phyloP scores from a whole-genome alignment of 2,888 invertebrate genomes.

The Congeria kusceri region DNA sequence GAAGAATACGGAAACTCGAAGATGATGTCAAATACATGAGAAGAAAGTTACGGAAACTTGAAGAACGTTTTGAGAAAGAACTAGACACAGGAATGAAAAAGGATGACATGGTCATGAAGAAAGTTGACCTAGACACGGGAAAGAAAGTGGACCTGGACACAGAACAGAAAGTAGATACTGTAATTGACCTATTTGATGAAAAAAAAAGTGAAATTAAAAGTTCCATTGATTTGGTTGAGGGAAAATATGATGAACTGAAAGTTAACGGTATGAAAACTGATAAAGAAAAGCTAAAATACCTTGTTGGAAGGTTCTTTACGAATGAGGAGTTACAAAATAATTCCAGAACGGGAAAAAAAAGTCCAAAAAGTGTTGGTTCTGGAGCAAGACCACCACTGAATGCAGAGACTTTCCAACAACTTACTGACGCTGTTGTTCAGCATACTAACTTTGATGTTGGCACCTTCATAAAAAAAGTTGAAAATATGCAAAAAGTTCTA shows the following conservation, averaged over 20 bases:
- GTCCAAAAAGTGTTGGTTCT: conserved; percentile 7
- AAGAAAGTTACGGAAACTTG: conserved; percentile 24
- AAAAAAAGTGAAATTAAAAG: not conserved
- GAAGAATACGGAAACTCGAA: conserved; percentile 30
- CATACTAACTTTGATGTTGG: conserved; percentile 14
- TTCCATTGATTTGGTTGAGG: conserved; percentile 3
- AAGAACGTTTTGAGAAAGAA: conserved; percentile 17
- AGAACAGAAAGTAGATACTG: not conserved
- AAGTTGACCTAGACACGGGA: conserved; percentile 3
- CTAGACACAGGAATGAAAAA: not conserved
- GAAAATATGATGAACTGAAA: conserved; percentile 12
- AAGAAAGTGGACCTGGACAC: conserved; percentile 11
- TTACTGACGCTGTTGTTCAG: conserved; percentile 15
- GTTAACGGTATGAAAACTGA: not conserved
- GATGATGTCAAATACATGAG: conserved; percentile 23
- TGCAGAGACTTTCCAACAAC: conserved; percentile 6
- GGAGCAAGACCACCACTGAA: conserved; percentile 17
- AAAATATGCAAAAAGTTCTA: conserved; percentile 30
- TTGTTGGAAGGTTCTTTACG: conserved; percentile 21
- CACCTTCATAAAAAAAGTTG: conserved; percentile 28
- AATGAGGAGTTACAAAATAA: conserved; percentile 21
- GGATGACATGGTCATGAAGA: not conserved
- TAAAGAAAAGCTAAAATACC: conserved; percentile 33
- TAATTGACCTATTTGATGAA: not conserved
- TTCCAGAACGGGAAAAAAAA: conserved; percentile 29